Evolutionary conservation across 2,113 vertebrate species (phyloP), one percentile per base, ranked within the genome.

Genomic region (Ellobius talpinus): DNA sequence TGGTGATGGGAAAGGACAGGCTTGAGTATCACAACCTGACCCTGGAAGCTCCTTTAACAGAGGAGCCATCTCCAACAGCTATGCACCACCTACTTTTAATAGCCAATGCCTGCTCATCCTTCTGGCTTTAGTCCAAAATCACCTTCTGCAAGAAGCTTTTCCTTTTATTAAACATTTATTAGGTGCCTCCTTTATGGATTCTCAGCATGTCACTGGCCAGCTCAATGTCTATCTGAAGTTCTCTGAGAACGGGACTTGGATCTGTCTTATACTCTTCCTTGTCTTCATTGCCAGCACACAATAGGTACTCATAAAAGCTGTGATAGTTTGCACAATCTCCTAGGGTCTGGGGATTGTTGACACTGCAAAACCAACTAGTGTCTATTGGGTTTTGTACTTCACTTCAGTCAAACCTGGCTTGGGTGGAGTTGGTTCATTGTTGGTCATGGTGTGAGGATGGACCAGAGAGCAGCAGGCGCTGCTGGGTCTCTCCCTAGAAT

Each of bases 351-450:
- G 21, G 39, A 47, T 74, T n/a, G 52, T 65, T 50, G 52, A 39
- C 84, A 65, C 33, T 65, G 0, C 21, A 74, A n/a, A 17, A 76
- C 84, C 0, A 21, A 42, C 63, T 33, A 31, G 0, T 0, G 0
- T 10, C 65, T 19, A 7, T 1, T 90, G 58, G 52, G 26, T 36
- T 79, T 84, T 55, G 36, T 3, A 58, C 19, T 73, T 66, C 52
- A 58, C 24, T 8, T 65, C 4, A 3, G 23, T 36, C 0, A 1
- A 19, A 21, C 50, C 29, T 90, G 19, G 14, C 6, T 12, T 45
- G n/a, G 73, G 8, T n/a, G 31, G 58, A 19, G 42, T 58, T 24
- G 14, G 1, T 33, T 87, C 55, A 5, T 2, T 2, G 5, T 16
- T 58, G 7, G 39, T 39, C 0, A 7, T 31, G 29, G n/a, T 50